Evolutionary conservation across 2,113 vertebrate genomes (phyloP).

Genomic region (Zosterops hypoxanthus): DNA sequence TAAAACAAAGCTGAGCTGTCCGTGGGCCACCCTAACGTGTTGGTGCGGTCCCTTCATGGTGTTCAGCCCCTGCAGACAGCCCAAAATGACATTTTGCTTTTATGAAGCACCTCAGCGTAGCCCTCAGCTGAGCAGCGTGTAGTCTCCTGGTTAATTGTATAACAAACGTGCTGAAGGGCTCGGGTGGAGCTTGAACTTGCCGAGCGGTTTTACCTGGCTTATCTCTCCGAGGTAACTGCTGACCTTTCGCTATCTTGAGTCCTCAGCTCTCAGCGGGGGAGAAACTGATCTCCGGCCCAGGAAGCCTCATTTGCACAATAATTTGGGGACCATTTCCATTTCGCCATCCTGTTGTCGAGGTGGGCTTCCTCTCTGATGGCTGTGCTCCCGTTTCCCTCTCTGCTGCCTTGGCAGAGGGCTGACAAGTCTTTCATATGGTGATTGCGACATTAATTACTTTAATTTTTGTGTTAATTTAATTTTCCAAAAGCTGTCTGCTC

Average conservation of each 20-base stretch:
- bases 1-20: background rate
- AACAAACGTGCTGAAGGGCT: background rate
- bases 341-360: background rate
- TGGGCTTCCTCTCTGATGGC: slow-evolving; percentile 14
- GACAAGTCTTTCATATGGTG: slow-evolving; percentile 30
- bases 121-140: background rate
- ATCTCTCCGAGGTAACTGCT: background rate
- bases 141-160: background rate
- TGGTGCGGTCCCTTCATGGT: background rate
- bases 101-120: background rate
- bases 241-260: background rate
- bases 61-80: background rate
- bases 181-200: background rate
- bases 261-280: background rate
- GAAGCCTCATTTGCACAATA: slow-evolving; percentile 56
- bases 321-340: slow-evolving; percentile 46
- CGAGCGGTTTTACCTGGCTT: background rate
- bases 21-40: fast-evolving
- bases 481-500: background rate
- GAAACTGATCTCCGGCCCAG: background rate
- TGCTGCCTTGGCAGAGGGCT: background rate
- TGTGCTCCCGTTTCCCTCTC: background rate
- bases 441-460: slow-evolving; percentile 4
- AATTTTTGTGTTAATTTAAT: slow-evolving; percentile 45
- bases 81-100: background rate